These are phyloP conservation scores for Platysternon megacephalum DNA, from an alignment of 2,113 vertebrate species.

Conservation along the genomic window DNA sequence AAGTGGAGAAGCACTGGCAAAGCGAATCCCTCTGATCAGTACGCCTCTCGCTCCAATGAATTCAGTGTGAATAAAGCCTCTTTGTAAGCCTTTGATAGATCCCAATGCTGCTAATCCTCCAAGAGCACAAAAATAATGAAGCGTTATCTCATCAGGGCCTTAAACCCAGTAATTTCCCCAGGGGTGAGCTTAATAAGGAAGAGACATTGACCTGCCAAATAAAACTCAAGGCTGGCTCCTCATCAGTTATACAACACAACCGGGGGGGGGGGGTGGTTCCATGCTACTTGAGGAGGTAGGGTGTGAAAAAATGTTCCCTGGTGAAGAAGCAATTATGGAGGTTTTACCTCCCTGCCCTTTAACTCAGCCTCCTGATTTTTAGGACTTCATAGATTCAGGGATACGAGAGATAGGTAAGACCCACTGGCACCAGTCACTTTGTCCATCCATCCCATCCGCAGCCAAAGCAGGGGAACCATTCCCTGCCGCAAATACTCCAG, in stretches of 20 bases:
- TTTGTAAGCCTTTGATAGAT: slow-evolving; percentile 27
- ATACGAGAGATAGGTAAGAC: not conserved
- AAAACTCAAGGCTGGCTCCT: slow-evolving; percentile 31
- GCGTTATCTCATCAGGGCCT: slow-evolving; percentile 62
- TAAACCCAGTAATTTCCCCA: slow-evolving; percentile 44
- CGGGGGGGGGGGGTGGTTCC: not conserved
- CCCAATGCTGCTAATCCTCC: slow-evolving; percentile 66
- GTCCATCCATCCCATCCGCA: not conserved
- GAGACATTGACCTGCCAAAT: slow-evolving; percentile 47
- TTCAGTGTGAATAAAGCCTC: slow-evolving; percentile 28
- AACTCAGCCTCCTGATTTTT: not conserved
- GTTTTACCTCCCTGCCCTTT: not conserved
- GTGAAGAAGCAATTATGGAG: not conserved
- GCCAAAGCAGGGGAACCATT: not conserved
- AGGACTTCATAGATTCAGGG: not conserved
- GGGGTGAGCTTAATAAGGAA: slow-evolving; percentile 39
- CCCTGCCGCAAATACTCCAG: not conserved
- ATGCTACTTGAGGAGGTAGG: not conserved
- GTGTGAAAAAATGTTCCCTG: not conserved
- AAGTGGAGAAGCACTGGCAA: not conserved
- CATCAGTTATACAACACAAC: not conserved
- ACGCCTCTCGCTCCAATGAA: not conserved
- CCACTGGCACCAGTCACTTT: not conserved
- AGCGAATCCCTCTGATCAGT: not conserved
- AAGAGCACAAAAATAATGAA: slow-evolving; percentile 54